phyloP scores from a whole-genome alignment of 2,797 vertebrate genomes.

The Gymnopithys bicolor region DNA sequence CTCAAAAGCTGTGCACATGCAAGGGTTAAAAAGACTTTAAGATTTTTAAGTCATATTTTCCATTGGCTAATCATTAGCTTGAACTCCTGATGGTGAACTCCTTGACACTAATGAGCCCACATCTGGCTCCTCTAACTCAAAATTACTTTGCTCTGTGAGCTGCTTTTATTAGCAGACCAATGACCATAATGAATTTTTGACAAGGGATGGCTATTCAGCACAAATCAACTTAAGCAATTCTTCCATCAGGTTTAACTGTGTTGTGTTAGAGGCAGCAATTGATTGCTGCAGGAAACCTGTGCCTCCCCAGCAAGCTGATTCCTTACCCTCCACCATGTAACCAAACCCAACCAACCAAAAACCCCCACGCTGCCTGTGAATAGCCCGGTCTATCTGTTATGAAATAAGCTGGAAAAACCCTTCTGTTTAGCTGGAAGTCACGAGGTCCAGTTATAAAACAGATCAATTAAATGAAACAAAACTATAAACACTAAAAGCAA shows the following conservation, averaged over 20 bases:
- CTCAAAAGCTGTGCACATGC: background rate
- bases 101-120: conserved; percentile 55
- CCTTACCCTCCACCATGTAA: background rate
- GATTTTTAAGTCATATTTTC: conserved; percentile 5
- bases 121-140: conserved; percentile 34
- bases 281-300: background rate
- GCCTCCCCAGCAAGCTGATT: background rate
- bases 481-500: background rate
- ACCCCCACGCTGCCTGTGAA: fast-evolving
- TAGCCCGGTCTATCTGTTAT: background rate
- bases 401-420: background rate
- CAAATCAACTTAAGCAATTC: conserved; percentile 34
- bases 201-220: background rate
- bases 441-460: background rate
- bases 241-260: background rate
- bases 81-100: conserved; percentile 49
- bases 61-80: conserved; percentile 30
- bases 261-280: background rate
- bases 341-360: background rate
- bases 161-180: conserved; percentile 44
- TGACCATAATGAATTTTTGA: conserved; percentile 55
- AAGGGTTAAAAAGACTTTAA: background rate
- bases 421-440: background rate
- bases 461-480: background rate
- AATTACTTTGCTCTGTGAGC: conserved; percentile 43